Evolutionary conservation across 2,888 invertebrate species (phyloP).

Genomic region (Drosophila mimica): DNA sequence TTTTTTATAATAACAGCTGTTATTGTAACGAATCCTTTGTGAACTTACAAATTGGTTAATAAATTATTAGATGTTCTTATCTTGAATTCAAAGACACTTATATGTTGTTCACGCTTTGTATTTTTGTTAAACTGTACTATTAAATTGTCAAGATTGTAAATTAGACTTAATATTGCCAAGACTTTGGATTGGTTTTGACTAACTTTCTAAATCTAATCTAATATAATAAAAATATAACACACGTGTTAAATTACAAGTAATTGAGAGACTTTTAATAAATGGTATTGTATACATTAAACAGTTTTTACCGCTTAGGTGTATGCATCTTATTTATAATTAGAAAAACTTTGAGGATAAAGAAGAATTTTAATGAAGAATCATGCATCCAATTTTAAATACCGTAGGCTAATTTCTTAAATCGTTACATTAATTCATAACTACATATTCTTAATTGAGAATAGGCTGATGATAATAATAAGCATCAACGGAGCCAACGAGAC

Average conservation of each 20-base stretch:
- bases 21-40: background rate
- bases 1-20: background rate
- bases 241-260: background rate
- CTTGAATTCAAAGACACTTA: background rate
- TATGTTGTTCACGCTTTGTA: conserved; percentile 1
- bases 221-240: background rate
- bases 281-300: conserved; percentile 19
- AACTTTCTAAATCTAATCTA: conserved; percentile 29
- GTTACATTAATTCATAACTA: background rate
- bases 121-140: conserved; percentile 14
- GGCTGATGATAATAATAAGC: conserved; percentile 48
- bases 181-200: background rate
- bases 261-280: background rate
- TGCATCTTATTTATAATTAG: too few relatives aligned
- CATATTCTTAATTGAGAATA: background rate
- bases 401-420: background rate
- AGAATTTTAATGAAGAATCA: background rate
- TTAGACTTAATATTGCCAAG: background rate
- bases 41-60: background rate
- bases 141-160: conserved; percentile 23
- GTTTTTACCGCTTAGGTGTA: background rate
- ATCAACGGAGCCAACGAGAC: background rate
- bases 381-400: background rate
- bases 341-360: background rate
- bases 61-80: background rate